Evolutionary conservation across 2,888 invertebrate species (phyloP).

Genomic region (Drosophila pseudotalamancana): DNA sequence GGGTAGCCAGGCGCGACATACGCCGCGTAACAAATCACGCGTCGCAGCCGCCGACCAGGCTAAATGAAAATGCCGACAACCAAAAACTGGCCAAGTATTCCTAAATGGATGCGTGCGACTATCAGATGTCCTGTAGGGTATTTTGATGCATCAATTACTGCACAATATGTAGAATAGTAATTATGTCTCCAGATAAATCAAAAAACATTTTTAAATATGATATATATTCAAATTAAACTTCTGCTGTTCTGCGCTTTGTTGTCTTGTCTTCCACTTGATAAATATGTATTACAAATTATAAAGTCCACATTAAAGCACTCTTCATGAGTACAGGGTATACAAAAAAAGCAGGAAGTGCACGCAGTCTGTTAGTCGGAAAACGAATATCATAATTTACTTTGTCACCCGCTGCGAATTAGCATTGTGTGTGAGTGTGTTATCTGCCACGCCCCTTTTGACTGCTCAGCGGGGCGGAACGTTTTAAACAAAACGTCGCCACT

Average conservation of each 20-base stretch:
- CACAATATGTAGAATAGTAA: no score
- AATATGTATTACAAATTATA: background rate
- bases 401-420: conserved; percentile 81
- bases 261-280: no score
- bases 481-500: conserved; percentile 76
- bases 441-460: conserved; percentile 62
- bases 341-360: conserved; percentile 65
- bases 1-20: conserved; percentile 43
- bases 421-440: conserved; percentile 35
- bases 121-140: background rate
- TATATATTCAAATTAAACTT: no score
- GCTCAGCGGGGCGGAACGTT: conserved; percentile 62
- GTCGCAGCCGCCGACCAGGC: conserved; percentile 52
- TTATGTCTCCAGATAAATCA: no score
- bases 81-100: conserved; percentile 40
- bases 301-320: background rate
- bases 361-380: conserved; percentile 78
- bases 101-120: background rate
- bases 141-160: no score
- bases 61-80: conserved; percentile 65
- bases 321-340: conserved; percentile 2
- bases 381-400: conserved; percentile 81
- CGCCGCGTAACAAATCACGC: conserved; percentile 75
- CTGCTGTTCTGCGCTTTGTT: no score
- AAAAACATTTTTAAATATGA: no score